A percentile compares a stretch with the other conserved stretches of the same genome.
Conservation (phyloP, 1,140 invertebrate genomes). For the Aphelinus atriplicis region DNA sequence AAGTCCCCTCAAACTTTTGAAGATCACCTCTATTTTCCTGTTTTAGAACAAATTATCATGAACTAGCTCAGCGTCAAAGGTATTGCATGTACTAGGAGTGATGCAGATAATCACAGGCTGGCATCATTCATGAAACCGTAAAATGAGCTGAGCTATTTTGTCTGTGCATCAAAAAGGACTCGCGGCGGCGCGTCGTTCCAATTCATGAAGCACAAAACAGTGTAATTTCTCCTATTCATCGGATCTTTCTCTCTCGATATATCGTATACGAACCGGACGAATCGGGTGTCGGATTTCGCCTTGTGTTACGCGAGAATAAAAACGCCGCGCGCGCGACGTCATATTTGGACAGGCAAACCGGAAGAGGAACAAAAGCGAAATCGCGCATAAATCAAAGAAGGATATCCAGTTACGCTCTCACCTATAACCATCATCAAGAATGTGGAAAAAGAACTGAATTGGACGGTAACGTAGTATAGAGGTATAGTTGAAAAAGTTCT, state of each 20-base stretch:
- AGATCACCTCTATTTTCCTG: no score
- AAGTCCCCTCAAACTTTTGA: no score
- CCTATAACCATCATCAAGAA: no score
- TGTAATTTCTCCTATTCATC: slow-evolving; percentile 19
- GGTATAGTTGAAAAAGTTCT: no score
- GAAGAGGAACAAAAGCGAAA: slow-evolving; percentile 15
- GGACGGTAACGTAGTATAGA: no score
- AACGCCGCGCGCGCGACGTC: not conserved
- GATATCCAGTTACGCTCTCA: slow-evolving; percentile 3
- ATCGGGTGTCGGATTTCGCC: slow-evolving; percentile 15
- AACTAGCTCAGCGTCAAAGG: no score
- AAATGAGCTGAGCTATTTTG: slow-evolving; percentile 7
- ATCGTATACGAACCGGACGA: not conserved
- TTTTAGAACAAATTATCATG: no score
- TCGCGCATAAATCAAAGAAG: slow-evolving; percentile 13
- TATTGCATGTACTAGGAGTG: no score
- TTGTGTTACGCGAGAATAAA: not conserved
- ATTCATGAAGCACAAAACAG: slow-evolving; percentile 8
- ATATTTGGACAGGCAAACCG: slow-evolving; percentile 22
- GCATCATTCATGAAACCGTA: slow-evolving; percentile 6
- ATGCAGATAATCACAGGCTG: not conserved
- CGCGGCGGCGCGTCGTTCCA: not conserved
- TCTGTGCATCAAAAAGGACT: not conserved
- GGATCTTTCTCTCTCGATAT: not conserved
- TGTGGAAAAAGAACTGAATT: no score